Evolutionary conservation across 1,140 invertebrate species (phyloP), one percentile per base, ranked within the genome.

Genomic region (Dendrolimus punctatus): DNA sequence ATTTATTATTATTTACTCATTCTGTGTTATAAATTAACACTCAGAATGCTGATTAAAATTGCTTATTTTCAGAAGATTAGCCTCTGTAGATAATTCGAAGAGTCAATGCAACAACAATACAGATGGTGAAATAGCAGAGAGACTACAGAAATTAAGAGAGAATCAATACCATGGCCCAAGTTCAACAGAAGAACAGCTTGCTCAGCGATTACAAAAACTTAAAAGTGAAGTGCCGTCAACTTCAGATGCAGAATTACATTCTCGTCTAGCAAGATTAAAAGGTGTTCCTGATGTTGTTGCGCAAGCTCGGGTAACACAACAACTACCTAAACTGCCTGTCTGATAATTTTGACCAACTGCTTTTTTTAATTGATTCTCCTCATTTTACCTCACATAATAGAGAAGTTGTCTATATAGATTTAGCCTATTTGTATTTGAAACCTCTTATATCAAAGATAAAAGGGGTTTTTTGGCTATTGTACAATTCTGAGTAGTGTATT

Each of bases 181-280:
- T 6, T 58, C 71, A 40, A 73, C 79, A 42, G 88, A 88, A 71
- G 74, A 87, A 42, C 87, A 90, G 62, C 88, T 92, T 43, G 79
- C 86, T 6, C 88, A 91, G 51, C 78, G 91, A 8, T 75, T 93
- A 51, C 88, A 91, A 71, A 89, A 88, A 64, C 76, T 92, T 4
- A 91, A 90, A 69, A 86, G 87, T 55, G 80, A 89, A 4, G 64
- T 79, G 37, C 77, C 85, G 8, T 62, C 76, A 6, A 79, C 81
- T 36, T 80, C 86, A 52, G 89, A 91, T 62, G 78, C 78, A 54
- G 89, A 90, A 59, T 64, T 92, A 46, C 78, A 87, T 53, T 61
- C 76, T 42, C 81, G 91, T 55, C 73, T 92, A 6, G 88, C 89
- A 2, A 89, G 88, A 62, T 64, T 92, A 9, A 90, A 88, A 73